Conservation (phyloP, 1,140 invertebrate species). For the Neodiprion pinetum region DNA sequence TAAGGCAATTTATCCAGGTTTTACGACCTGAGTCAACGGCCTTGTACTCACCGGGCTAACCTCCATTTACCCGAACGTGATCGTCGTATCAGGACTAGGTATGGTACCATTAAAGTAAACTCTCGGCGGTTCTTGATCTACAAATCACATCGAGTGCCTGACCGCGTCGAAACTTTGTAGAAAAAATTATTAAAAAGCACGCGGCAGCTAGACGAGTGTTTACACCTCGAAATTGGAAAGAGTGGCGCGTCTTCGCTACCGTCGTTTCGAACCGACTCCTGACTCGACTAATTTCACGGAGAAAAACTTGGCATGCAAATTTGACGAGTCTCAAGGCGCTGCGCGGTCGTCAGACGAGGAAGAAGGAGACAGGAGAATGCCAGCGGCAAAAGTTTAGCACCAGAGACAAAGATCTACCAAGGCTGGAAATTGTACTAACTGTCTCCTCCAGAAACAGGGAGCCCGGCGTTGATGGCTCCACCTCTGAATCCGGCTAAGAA, state of each 20-base stretch:
- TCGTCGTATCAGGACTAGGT: background rate
- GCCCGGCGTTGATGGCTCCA: background rate
- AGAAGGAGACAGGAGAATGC: background rate
- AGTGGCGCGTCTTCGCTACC: background rate
- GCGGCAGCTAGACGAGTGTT: background rate
- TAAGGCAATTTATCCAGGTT: slow-evolving; percentile 11
- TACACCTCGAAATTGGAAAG: background rate
- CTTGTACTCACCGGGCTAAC: background rate
- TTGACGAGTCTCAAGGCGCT: background rate
- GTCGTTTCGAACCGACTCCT: background rate
- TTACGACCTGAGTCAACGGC: background rate
- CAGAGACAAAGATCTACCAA: background rate
- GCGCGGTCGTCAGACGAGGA: background rate
- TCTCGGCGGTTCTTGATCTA: background rate
- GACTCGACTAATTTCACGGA: slow-evolving; percentile 1
- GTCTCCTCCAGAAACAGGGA: background rate
- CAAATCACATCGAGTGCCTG: too few relatives aligned
- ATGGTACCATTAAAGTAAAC: background rate
- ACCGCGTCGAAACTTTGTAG: too few relatives aligned
- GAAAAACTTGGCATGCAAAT: slow-evolving; percentile 5
- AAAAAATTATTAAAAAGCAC: background rate
- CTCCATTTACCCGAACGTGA: background rate
- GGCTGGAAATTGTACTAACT: slow-evolving; percentile 11
- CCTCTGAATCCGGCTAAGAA: background rate
- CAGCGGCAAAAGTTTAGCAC: background rate